These are phyloP conservation scores for Scytalopus superciliaris DNA, from an alignment of 2,113 vertebrate genomes.

Conservation along the genomic window DNA sequence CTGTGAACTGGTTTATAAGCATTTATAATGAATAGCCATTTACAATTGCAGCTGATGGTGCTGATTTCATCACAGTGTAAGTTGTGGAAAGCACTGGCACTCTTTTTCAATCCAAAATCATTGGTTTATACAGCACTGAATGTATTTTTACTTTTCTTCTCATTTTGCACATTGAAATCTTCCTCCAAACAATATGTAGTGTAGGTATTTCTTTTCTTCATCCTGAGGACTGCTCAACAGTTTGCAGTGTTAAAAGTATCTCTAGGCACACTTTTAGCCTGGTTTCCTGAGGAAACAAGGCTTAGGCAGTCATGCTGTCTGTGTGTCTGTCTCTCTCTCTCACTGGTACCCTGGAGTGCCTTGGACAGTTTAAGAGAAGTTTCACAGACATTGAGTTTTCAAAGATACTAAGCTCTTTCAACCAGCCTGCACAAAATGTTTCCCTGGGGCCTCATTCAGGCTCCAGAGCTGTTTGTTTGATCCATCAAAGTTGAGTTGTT, in stretches of 20 bases:
- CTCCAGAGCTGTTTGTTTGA: constrained; percentile 10
- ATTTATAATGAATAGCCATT: background rate
- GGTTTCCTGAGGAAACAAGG: constrained; percentile 39
- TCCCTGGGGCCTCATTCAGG: background rate
- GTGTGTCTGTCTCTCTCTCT: background rate
- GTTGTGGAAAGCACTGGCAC: background rate
- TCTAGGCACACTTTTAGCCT: background rate
- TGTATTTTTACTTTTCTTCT: background rate
- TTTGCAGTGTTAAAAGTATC: background rate
- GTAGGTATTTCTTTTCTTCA: background rate
- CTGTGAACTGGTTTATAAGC: background rate
- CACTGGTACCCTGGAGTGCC: background rate
- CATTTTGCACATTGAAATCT: background rate
- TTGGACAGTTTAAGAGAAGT: background rate
- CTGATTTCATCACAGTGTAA: background rate
- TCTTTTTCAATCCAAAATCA: background rate
- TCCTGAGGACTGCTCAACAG: background rate
- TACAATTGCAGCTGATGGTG: background rate
- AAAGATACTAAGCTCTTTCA: constrained; percentile 26
- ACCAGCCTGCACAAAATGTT: background rate
- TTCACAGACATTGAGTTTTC: background rate
- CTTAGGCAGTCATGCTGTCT: background rate
- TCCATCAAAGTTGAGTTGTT: background rate
- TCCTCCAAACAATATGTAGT: background rate
- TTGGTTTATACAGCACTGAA: background rate